Percentiles rank a stretch among this genome's conserved stretches.
Conservation (phyloP, 2,113 vertebrate genomes). For the Phrynosoma blainvillii region DNA sequence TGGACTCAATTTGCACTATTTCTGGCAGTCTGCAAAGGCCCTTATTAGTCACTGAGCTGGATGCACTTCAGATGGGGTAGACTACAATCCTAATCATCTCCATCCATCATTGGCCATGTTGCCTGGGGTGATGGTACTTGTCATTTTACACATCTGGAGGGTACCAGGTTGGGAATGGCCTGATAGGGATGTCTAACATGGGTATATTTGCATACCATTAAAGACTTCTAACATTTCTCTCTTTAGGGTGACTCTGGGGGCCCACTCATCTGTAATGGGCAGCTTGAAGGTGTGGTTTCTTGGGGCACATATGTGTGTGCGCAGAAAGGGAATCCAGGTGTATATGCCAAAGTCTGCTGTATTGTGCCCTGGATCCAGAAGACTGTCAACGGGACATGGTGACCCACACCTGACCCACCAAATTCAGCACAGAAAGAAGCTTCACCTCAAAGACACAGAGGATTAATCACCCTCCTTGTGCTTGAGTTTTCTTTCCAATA, state of each 20-base stretch:
- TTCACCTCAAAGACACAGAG: neutral
- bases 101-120: neutral
- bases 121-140: neutral
- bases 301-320: constrained; percentile 20
- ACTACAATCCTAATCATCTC: neutral
- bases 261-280: neutral
- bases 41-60: no score
- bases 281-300: constrained; percentile 31
- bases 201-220: neutral
- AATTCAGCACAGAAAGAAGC: neutral
- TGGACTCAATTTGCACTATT: no score
- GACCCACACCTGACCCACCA: neutral
- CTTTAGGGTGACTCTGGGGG: constrained; percentile 33
- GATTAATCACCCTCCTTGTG: neutral
- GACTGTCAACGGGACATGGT: neutral
- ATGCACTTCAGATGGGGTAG: neutral
- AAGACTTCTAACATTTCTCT: neutral
- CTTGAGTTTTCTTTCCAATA: neutral
- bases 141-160: neutral
- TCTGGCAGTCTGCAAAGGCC: no score
- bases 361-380: constrained; percentile 11
- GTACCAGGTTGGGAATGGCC: neutral
- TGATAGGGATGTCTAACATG: neutral
- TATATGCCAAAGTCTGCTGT: constrained; percentile 30
- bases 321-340: constrained; percentile 20